phyloP scores from a whole-genome alignment of 1,140 invertebrate species.

The Portunus trituberculatus region DNA sequence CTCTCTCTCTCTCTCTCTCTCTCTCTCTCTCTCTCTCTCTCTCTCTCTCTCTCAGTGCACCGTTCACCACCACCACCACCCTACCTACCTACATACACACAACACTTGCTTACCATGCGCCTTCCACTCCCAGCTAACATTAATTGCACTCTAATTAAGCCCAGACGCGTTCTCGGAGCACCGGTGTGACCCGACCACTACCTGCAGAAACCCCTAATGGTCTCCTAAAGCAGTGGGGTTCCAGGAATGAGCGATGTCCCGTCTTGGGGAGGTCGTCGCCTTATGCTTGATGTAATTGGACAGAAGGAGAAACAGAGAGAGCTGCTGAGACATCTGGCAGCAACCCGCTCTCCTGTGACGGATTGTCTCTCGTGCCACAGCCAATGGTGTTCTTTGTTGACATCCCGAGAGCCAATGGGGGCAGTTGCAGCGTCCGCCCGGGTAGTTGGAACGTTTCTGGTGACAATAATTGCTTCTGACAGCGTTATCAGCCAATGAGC shows the following conservation, averaged over 20 bases:
- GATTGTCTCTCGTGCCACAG: neutral
- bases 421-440: neutral
- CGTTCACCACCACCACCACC: too few relatives aligned
- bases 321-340: slow-evolving; percentile 4
- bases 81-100: neutral
- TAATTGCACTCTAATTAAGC: slow-evolving; percentile 72
- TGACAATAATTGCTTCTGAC: slow-evolving; percentile 58
- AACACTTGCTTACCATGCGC: slow-evolving; percentile 56
- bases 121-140: slow-evolving; percentile 48
- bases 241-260: neutral
- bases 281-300: slow-evolving; percentile 52
- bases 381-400: slow-evolving; percentile 33
- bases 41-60: neutral
- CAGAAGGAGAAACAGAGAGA: slow-evolving; percentile 8
- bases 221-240: slow-evolving; percentile 31
- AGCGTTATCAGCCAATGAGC: slow-evolving; percentile 54
- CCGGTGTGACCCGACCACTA: slow-evolving; percentile 44
- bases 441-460: neutral
- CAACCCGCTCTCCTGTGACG: neutral
- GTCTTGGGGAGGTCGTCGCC: neutral
- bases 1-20: neutral
- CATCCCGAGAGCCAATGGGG: slow-evolving; percentile 36
- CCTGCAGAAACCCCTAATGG: slow-evolving; percentile 59
- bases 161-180: slow-evolving; percentile 45
- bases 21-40: neutral